Percentiles rank a stretch among this genome's conserved stretches.
These are phyloP conservation scores for Haliaeetus leucogaster DNA, from an alignment of 2,113 vertebrate species.

Conservation along the genomic window DNA sequence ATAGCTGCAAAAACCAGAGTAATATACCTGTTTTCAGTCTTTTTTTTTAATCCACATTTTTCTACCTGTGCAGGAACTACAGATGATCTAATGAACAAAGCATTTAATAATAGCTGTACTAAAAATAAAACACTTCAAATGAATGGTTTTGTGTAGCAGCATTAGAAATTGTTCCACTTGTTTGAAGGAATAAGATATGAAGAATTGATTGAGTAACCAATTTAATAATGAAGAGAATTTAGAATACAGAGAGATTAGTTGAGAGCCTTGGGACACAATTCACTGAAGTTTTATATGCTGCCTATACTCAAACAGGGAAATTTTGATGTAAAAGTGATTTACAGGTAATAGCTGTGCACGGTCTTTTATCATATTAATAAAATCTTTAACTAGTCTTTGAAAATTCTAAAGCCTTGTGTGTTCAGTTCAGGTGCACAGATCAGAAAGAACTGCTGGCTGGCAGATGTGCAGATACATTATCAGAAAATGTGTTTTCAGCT, in stretches of 20 bases:
- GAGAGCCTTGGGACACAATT: slow-evolving; percentile 29
- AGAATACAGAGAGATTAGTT: slow-evolving; percentile 45
- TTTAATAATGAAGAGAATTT: slow-evolving; percentile 67
- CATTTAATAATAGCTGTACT: neutral
- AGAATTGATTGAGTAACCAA: slow-evolving; percentile 60
- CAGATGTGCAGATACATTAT: slow-evolving; percentile 53
- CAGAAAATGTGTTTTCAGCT: slow-evolving; percentile 61
- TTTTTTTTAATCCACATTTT: neutral
- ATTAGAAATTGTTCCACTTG: slow-evolving; percentile 45
- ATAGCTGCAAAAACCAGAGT: neutral
- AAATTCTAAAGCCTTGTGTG: neutral
- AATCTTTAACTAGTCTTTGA: slow-evolving; percentile 51
- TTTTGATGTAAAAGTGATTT: slow-evolving; percentile 54
- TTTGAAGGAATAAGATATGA: slow-evolving; percentile 46
- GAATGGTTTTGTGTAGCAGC: neutral
- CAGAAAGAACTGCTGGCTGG: slow-evolving; percentile 27
- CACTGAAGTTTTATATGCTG: slow-evolving; percentile 24
- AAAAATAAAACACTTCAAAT: slow-evolving; percentile 31
- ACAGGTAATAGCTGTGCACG: slow-evolving; percentile 43
- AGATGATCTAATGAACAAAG: neutral
- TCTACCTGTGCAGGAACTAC: neutral
- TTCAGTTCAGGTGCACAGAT: slow-evolving; percentile 8
- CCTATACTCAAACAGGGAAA: slow-evolving; percentile 15
- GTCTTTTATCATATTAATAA: slow-evolving; percentile 61
- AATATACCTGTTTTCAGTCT: neutral